These are phyloP conservation scores for Propithecus coquereli DNA, from an alignment of 2,113 vertebrate species.

Conservation along the genomic window DNA sequence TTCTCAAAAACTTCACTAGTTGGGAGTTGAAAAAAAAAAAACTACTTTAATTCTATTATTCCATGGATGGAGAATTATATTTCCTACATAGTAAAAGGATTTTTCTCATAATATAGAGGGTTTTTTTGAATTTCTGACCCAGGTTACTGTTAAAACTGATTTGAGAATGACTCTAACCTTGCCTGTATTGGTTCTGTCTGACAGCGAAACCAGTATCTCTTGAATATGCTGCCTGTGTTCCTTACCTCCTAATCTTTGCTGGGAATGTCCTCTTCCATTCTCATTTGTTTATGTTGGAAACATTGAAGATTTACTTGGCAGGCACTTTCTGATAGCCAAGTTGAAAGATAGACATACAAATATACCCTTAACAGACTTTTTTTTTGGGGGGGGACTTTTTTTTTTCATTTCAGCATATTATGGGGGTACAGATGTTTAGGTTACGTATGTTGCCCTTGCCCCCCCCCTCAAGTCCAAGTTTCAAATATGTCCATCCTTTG, in stretches of 20 bases:
- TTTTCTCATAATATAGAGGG: not conserved
- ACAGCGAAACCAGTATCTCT: not conserved
- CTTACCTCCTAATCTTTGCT: not conserved
- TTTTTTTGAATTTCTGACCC: not conserved
- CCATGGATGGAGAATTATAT: not conserved
- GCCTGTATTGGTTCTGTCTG: not conserved
- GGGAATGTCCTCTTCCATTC: not conserved
- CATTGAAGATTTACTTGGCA: not conserved
- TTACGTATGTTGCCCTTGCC: no score
- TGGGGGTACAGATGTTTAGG: no score
- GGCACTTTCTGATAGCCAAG: not conserved
- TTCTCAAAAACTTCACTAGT: constrained; percentile 41
- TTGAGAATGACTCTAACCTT: not conserved
- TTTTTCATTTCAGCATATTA: no score
- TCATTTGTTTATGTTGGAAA: constrained; percentile 11
- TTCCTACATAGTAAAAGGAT: not conserved
- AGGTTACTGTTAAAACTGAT: not conserved
- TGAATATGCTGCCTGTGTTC: not conserved
- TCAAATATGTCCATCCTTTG: no score
- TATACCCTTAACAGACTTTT: not conserved
- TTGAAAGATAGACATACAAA: not conserved
- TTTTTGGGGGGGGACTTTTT: no score
- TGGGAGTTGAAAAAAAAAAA: not conserved
- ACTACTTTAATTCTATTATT: constrained; percentile 13
- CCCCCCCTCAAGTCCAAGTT: no score